Conservation (phyloP, 2,113 vertebrate genomes). For the Prionailurus viverrinus region DNA sequence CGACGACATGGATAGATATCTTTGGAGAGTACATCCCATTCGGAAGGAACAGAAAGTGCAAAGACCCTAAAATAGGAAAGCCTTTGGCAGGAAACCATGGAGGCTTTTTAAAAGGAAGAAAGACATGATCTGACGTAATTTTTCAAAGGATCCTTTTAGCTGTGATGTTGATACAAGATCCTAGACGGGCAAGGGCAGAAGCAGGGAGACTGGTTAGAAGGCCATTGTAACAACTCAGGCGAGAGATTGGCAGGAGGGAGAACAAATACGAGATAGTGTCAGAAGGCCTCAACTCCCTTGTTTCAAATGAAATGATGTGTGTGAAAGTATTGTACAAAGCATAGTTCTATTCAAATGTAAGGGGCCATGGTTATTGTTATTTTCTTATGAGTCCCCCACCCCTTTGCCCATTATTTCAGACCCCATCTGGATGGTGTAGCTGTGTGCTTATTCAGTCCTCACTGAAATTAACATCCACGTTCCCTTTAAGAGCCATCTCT, state of each 20-base stretch:
- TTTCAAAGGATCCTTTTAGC: background rate
- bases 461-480: background rate
- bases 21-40: background rate
- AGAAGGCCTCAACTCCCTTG: background rate
- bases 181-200: background rate
- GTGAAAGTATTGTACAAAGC: background rate
- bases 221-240: background rate
- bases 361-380: background rate
- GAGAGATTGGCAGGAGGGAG: background rate
- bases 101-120: background rate
- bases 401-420: background rate
- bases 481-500: background rate
- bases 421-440: background rate
- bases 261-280: background rate
- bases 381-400: background rate
- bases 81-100: background rate
- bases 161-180: background rate
- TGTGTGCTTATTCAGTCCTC: background rate
- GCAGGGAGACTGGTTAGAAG: background rate
- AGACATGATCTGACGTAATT: background rate
- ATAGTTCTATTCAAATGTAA: background rate
- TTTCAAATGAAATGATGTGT: conserved; percentile 1
- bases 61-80: background rate
- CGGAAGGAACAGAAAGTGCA: background rate
- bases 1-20: background rate